Evolutionary conservation across 2,888 invertebrate species (phyloP).

Genomic region (Aspidiotus rigidus): DNA sequence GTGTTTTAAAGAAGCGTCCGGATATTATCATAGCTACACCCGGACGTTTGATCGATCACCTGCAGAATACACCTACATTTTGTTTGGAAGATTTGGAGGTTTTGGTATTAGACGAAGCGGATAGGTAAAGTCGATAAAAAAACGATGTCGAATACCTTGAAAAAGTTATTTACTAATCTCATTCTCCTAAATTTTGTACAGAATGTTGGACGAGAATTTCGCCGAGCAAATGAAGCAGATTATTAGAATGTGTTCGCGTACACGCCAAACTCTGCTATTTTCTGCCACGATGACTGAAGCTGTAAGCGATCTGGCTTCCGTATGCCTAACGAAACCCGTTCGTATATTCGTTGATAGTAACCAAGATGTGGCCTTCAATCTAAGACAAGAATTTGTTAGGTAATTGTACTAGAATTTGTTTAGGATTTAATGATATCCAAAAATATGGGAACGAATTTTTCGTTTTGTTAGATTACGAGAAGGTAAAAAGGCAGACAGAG

Average conservation of each 20-base stretch:
- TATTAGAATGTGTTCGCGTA: constrained; percentile 79
- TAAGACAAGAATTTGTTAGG: constrained; percentile 91
- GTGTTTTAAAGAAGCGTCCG: constrained; percentile 73
- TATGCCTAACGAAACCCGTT: constrained; percentile 85
- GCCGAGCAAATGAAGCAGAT: constrained; percentile 99
- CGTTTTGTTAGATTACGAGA: constrained; percentile 62
- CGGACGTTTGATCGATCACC: constrained; percentile 92
- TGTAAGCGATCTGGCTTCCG: constrained; percentile 86
- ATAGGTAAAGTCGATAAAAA: constrained; percentile 45
- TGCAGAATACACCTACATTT: constrained; percentile 90
- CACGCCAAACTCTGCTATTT: constrained; percentile 91
- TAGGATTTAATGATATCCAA: not conserved
- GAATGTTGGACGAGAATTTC: constrained; percentile 97
- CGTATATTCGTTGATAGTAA: constrained; percentile 93
- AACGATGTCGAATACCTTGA: not conserved
- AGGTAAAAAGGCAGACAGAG: constrained; percentile 80
- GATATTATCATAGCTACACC: constrained; percentile 98
- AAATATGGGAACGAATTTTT: not conserved
- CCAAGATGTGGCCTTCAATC: constrained; percentile 87
- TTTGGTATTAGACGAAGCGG: constrained; percentile 56
- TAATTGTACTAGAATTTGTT: constrained; percentile 39
- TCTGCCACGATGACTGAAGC: constrained; percentile 99
- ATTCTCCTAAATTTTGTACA: constrained; percentile 40
- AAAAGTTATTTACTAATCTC: not conserved
- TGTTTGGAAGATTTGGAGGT: constrained; percentile 83